These are phyloP conservation scores for Hoplias malabaricus DNA, from an alignment of 2,113 vertebrate species.

Conservation along the genomic window DNA sequence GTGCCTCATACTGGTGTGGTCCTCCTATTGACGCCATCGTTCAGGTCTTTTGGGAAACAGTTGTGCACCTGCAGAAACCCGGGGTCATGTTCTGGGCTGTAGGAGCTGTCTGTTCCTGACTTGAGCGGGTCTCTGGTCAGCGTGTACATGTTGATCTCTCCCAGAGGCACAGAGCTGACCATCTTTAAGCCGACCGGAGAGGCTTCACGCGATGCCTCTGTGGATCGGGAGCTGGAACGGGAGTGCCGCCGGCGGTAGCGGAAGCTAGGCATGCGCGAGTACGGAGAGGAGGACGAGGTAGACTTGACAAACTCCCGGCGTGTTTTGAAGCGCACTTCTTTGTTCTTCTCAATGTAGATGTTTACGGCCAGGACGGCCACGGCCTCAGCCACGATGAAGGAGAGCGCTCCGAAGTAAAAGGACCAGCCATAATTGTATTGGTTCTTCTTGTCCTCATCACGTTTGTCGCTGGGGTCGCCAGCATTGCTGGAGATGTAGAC, in stretches of 20 bases:
- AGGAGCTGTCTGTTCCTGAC: slow-evolving; percentile 82
- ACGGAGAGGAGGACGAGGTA: slow-evolving; percentile 88
- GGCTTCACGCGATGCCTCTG: slow-evolving; percentile 87
- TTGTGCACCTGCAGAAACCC: slow-evolving; percentile 95
- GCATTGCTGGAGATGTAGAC: slow-evolving; percentile 99
- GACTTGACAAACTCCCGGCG: slow-evolving; percentile 88
- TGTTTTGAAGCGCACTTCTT: slow-evolving; percentile 88
- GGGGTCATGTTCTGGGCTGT: slow-evolving; percentile 88
- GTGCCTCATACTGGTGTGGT: slow-evolving; percentile 90
- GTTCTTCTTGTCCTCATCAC: slow-evolving; percentile 94
- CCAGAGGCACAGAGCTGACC: slow-evolving; percentile 82
- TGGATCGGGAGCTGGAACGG: slow-evolving; percentile 88
- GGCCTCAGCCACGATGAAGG: slow-evolving; percentile 94
- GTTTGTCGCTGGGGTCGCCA: slow-evolving; percentile 92
- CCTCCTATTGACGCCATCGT: slow-evolving; percentile 90
- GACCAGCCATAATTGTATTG: slow-evolving; percentile 98
- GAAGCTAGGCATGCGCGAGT: slow-evolving; percentile 95
- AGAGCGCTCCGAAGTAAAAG: slow-evolving; percentile 97
- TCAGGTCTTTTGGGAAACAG: slow-evolving; percentile 94
- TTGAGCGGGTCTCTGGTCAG: slow-evolving; percentile 87
- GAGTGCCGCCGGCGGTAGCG: slow-evolving; percentile 88
- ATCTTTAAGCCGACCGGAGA: slow-evolving; percentile 85
- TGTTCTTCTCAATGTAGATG: slow-evolving; percentile 98
- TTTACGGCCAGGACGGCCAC: slow-evolving; percentile 95
- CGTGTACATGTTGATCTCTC: slow-evolving; percentile 96